Conservation (phyloP, 1,140 invertebrate genomes). For the Macrobrachium nipponense region DNA sequence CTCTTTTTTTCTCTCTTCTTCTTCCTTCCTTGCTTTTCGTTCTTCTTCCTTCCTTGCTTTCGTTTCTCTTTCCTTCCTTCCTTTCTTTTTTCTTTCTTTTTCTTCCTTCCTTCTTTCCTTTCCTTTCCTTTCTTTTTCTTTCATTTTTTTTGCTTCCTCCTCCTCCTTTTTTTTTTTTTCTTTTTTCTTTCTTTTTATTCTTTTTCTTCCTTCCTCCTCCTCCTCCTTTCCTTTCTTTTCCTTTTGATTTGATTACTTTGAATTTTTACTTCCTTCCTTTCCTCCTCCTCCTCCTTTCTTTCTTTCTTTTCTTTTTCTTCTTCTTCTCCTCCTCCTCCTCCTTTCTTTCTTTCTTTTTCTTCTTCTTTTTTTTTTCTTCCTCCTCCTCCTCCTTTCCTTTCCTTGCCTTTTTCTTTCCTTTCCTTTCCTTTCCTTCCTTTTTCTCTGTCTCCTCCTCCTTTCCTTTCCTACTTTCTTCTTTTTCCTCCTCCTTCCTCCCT, state of each 20-base stretch:
- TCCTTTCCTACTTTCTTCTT: too few species aligned
- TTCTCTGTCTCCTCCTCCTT: neutral
- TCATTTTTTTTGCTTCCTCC: neutral
- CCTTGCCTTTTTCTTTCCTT: neutral
- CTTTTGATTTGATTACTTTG: neutral
- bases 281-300: slow-evolving; percentile 6
- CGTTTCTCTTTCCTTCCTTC: neutral
- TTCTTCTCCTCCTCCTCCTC: slow-evolving; percentile 9
- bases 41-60: neutral
- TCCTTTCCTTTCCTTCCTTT: neutral
- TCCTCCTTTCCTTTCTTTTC: neutral
- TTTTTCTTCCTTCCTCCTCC: neutral
- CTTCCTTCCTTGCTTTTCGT: neutral
- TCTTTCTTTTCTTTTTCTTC: slow-evolving; percentile 16
- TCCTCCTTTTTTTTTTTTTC: neutral
- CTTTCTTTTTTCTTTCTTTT: neutral
- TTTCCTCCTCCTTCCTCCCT: too few species aligned
- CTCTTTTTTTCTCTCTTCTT: neutral
- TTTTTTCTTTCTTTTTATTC: neutral
- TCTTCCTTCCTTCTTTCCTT: neutral
- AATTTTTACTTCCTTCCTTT: neutral
- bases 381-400: slow-evolving; percentile 6
- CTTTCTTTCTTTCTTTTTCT: neutral
- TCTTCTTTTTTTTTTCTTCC: neutral
- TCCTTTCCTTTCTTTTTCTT: slow-evolving; percentile 1